A percentile compares a stretch with the other conserved stretches of the same genome.
Conservation (phyloP, 2,888 invertebrate genomes). For the Meandrusa payeni region DNA sequence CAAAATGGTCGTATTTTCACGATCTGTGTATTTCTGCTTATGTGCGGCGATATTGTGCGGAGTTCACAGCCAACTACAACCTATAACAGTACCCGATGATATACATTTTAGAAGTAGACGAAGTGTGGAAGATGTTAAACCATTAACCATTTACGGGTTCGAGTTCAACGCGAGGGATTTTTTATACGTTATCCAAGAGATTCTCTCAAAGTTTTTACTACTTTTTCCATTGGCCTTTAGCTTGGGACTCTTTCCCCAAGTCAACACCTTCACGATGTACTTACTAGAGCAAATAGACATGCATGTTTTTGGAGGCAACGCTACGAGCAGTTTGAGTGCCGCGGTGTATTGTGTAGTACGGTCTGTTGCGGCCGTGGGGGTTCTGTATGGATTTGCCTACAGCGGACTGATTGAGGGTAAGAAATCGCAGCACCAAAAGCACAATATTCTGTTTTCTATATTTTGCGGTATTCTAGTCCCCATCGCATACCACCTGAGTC, state of each 20-base stretch:
- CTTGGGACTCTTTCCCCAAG: slow-evolving; percentile 96
- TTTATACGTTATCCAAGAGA: slow-evolving; percentile 85
- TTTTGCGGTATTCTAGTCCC: slow-evolving; percentile 95
- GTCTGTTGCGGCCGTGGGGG: slow-evolving; percentile 88
- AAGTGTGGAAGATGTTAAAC: slow-evolving; percentile 47
- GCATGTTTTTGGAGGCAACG: slow-evolving; percentile 94
- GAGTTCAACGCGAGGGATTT: slow-evolving; percentile 78
- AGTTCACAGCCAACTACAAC: slow-evolving; percentile 63
- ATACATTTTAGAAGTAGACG: slow-evolving; percentile 47
- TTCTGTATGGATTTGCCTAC: slow-evolving; percentile 93
- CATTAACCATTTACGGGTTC: slow-evolving; percentile 70
- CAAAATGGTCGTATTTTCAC: slow-evolving; percentile 94
- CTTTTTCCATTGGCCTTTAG: slow-evolving; percentile 97
- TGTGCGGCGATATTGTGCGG: slow-evolving; percentile 82
- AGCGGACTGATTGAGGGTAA: slow-evolving; percentile 92
- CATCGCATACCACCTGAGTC: slow-evolving; percentile 94
- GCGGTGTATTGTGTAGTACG: slow-evolving; percentile 91
- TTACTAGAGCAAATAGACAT: slow-evolving; percentile 97
- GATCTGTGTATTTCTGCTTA: slow-evolving; percentile 96
- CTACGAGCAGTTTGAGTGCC: slow-evolving; percentile 90
- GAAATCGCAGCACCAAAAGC: slow-evolving; percentile 88
- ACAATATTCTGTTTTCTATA: slow-evolving; percentile 92
- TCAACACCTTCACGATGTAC: slow-evolving; percentile 98
- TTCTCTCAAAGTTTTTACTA: slow-evolving; percentile 89
- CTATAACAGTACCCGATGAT: slow-evolving; percentile 42